Evolutionary conservation across 1,140 invertebrate genomes (phyloP), one percentile per base, ranked within the genome.

Genomic region (Diploscapter pachys): DNA sequence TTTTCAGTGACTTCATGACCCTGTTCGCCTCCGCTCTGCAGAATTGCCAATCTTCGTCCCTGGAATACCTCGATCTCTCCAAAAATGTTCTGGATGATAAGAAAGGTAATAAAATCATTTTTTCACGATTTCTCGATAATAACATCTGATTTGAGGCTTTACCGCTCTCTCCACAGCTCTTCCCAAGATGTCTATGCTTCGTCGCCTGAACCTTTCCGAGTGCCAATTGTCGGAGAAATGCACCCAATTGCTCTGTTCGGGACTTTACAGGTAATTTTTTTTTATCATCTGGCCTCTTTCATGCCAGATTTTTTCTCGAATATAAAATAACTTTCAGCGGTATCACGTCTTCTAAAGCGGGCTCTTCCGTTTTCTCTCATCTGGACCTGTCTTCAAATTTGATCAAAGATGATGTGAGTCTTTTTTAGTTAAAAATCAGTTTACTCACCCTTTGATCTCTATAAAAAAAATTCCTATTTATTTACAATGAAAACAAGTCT

Each of bases 41-140:
- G 6, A 54, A 79, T 11, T 81, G 85, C 75, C 49, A 52, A 31
- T 62, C 52, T 53, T 56, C 83, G 11, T 81, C 81, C 11, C 55
- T 85, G 4, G 74, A 81, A 56, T 5, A 63, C 11, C 55, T 85
- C 8, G 80, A 85, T 55, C 65, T 85, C 3, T 76, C 79, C 48
- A 76, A 75, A 49, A 85, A 84, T 63, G 54, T 55, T 9, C 55
- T 85, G 8, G 83, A 85, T 49, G 83, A 85, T 57, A 83, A 83
- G 65, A 85, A 85, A 76, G 80, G 82, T 82, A 56, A 13, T 50
- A 51, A 0, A 54, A 53, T 63, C 9, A n/a, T 57, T 11, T 51
- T 5, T 8, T 79, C 8, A n/a, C 5, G 11, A 70, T 50, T 72
- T 72, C 31, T 5, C 5, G 77, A 54, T 5, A 52, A 77, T 6